Evolutionary conservation across 2,888 invertebrate species (phyloP), one percentile per base, ranked within the genome.

Genomic region (Blomia tropicalis): DNA sequence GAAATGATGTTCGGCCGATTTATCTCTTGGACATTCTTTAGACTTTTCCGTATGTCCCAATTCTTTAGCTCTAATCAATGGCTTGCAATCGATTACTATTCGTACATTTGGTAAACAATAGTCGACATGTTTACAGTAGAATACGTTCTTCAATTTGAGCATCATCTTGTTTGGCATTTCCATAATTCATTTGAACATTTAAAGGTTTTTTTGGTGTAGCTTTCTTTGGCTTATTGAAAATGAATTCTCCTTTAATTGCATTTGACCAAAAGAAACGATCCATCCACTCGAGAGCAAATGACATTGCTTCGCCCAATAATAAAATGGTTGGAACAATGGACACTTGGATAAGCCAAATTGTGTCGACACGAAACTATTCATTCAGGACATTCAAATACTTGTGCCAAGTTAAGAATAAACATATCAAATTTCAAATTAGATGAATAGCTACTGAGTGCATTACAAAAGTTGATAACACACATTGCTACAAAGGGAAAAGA

Each of bases 391-490:
- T 47, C 51, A 47, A 47, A 47, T n/a, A 47, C 5, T 19, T 25
- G 7, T 11, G 51, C 51, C 22, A 47, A 22, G n/a, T 47, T 47
- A 47, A 7, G 22, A 7, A 47, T 19, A 14, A n/a, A 11, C 7
- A 47, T 47, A n/a, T 47, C 51, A 47, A 47, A 29, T 2, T 56
- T 30, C 2, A 22, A 19, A 2, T 56, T 30, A 19, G 25, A 23
- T 7, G 56, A 25, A 56, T 56, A 56, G 23, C 27, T 56, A 19
- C 30, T 2, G 14, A 56, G 23, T 14, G 29, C 56, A 56, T 29
- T 56, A 31, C 56, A 56, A 56, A 30, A 56, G 19, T 56, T 56
- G 4, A 56, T 56, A 2, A 56, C 56, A 56, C 56, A n/a, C 17
- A 56, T 56, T 11, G 32, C 51, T 47, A 47, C 7, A 47, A 7